A percentile compares a stretch with the other conserved stretches of the same genome.
Evolutionary conservation across 2,113 vertebrate genomes (phyloP).

Genomic region (Butastur rufipennis): DNA sequence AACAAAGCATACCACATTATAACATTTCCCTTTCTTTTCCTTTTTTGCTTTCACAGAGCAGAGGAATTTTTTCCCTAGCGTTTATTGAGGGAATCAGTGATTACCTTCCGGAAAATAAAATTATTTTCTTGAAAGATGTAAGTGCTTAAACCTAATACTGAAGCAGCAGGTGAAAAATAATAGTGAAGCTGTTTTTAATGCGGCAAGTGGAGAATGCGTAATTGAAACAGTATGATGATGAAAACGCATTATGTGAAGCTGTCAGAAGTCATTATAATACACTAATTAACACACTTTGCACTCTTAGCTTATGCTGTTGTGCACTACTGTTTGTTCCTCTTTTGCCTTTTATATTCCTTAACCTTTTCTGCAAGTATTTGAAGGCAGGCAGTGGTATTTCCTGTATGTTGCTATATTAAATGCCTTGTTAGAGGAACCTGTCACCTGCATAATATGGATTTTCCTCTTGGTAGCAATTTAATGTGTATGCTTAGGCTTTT

Average conservation of each 20-base stretch:
- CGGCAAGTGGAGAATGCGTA: constrained; percentile 56
- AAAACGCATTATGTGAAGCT: constrained; percentile 59
- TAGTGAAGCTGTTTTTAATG: constrained; percentile 57
- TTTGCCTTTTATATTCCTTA: constrained; percentile 24
- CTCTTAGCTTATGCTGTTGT: constrained; percentile 29
- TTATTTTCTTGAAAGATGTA: background rate
- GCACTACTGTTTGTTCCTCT: constrained; percentile 57
- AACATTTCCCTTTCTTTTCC: background rate
- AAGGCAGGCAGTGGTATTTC: background rate
- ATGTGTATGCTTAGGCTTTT: background rate
- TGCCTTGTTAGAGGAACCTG: background rate
- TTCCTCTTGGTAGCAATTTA: constrained; percentile 14
- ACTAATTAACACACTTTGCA: constrained; percentile 59
- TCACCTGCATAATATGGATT: background rate
- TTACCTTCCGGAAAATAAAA: constrained; percentile 51
- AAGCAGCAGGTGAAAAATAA: constrained; percentile 60
- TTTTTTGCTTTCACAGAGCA: background rate
- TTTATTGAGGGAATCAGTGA: constrained; percentile 26
- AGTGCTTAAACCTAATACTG: constrained; percentile 55
- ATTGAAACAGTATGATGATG: constrained; percentile 72
- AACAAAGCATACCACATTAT: background rate
- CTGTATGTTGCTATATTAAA: background rate
- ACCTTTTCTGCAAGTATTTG: constrained; percentile 32
- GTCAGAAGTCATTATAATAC: constrained; percentile 67
- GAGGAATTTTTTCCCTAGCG: background rate